These are phyloP conservation scores for Procambarus clarkii DNA, from an alignment of 1,140 invertebrate genomes.

Conservation along the genomic window DNA sequence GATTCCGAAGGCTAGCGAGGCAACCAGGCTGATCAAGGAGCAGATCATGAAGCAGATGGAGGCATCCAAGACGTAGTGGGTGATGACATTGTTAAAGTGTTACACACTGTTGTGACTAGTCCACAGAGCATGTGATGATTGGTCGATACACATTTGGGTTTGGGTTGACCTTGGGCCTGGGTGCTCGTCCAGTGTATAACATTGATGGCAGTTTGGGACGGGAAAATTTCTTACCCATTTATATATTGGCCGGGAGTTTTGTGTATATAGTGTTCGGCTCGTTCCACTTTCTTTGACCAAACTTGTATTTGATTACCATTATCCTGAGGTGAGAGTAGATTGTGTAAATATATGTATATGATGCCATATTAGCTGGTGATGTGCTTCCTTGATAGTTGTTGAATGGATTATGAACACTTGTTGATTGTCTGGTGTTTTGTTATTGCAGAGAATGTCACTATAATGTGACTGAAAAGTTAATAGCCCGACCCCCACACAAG, in stretches of 20 bases:
- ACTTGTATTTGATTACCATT: background rate
- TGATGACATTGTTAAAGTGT: background rate
- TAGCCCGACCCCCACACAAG: no score
- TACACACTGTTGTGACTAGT: background rate
- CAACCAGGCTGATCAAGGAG: conserved; percentile 87
- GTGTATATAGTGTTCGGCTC: background rate
- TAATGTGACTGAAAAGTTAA: no score
- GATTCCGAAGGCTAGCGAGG: conserved; percentile 93
- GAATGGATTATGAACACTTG: background rate
- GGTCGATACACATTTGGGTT: background rate
- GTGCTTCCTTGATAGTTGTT: conserved; percentile 1
- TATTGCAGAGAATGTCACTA: background rate
- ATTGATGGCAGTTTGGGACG: background rate
- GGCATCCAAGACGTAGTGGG: conserved; percentile 30
- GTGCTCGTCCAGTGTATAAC: background rate
- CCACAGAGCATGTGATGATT: no score
- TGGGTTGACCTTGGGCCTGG: background rate
- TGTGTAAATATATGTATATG: background rate
- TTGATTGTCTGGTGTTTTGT: background rate
- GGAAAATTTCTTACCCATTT: background rate
- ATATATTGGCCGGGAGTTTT: background rate
- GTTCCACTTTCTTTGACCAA: background rate
- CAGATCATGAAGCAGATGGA: conserved; percentile 79
- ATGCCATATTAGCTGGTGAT: background rate
- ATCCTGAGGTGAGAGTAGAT: background rate